phyloP scores from a whole-genome alignment of 1,140 invertebrate species.

The Drosophila kohkoa region DNA sequence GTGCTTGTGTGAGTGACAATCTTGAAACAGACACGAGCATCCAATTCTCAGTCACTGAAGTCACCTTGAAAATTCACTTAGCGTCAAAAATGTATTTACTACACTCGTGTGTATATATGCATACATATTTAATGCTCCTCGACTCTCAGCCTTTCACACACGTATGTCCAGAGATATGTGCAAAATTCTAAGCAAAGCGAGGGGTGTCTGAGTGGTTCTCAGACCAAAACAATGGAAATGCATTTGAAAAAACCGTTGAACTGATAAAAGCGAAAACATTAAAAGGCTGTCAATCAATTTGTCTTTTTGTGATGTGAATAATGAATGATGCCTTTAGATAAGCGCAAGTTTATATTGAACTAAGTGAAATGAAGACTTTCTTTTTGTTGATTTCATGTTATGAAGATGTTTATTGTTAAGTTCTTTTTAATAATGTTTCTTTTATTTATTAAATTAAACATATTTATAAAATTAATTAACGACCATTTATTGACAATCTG shows the following conservation, averaged over 20 bases:
- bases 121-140: constrained; percentile 30
- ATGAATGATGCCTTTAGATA: no score
- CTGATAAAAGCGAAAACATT: background rate
- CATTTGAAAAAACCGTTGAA: background rate
- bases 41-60: constrained; percentile 44
- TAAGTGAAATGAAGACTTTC: no score
- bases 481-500: no score
- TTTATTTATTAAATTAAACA: no score
- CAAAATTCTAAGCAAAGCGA: constrained; percentile 1
- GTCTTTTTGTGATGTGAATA: no score
- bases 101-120: constrained; percentile 8
- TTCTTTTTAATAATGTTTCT: no score
- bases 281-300: background rate
- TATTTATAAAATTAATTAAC: no score
- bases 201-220: background rate
- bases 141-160: background rate
- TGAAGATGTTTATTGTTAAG: no score
- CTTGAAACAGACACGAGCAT: constrained; percentile 25
- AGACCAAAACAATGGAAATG: background rate
- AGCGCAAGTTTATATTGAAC: no score
- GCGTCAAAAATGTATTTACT: constrained; percentile 42
- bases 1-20: constrained; percentile 9
- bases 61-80: constrained; percentile 62
- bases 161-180: constrained; percentile 4
- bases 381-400: no score